Percentiles rank a stretch among this genome's conserved stretches.
Evolutionary conservation across 2,888 invertebrate genomes (phyloP).

Genomic region (Drosophila ustulata): DNA sequence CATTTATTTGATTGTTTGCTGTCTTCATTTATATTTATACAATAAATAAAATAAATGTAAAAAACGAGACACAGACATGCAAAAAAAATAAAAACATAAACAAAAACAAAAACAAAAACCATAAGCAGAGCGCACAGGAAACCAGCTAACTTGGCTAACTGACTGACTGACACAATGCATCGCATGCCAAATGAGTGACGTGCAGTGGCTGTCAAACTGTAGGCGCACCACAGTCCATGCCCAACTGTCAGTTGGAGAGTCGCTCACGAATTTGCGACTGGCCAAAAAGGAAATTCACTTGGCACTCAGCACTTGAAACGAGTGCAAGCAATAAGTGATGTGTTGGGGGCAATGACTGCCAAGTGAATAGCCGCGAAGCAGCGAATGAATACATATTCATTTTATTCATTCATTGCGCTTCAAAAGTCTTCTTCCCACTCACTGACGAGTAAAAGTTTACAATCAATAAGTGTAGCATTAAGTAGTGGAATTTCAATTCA

Average conservation of each 20-base stretch:
- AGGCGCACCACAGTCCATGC: background rate
- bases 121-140: slow-evolving; percentile 30
- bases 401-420: no score
- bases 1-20: slow-evolving; percentile 19
- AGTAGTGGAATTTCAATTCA: no score
- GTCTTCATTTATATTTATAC: slow-evolving; percentile 37
- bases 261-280: background rate
- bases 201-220: slow-evolving; percentile 36
- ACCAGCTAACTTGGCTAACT: slow-evolving; percentile 7
- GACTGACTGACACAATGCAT: slow-evolving; percentile 15
- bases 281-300: slow-evolving; percentile 15
- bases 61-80: background rate
- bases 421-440: no score
- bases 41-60: slow-evolving; percentile 34
- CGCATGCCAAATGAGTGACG: slow-evolving; percentile 39
- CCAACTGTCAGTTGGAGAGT: slow-evolving; percentile 9
- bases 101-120: background rate
- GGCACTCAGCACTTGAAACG: background rate
- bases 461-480: no score
- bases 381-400: background rate
- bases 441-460: no score
- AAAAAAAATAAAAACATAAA: slow-evolving; percentile 9
- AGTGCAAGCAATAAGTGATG: background rate
- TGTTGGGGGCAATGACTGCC: background rate
- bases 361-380: background rate